Percentiles rank a stretch among this genome's conserved stretches.
Conservation (phyloP, 2,113 vertebrate species). For the Ariopsis seemanni region DNA sequence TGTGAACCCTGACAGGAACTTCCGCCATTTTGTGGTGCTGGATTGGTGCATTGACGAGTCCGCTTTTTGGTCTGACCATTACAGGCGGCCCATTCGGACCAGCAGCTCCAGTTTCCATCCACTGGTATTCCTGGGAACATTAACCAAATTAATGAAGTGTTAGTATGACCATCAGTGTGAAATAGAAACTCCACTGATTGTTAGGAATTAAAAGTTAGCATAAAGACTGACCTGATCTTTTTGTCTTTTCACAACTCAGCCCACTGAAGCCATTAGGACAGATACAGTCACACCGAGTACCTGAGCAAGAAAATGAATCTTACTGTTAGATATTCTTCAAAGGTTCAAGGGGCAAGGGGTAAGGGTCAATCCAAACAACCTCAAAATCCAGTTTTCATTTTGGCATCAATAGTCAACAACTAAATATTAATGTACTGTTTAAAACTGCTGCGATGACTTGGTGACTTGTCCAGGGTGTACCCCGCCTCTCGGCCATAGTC, state of each 20-base stretch:
- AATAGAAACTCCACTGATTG: not conserved
- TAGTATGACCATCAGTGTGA: too few species aligned
- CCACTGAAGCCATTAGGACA: slow-evolving; percentile 82
- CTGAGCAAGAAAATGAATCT: slow-evolving; percentile 61
- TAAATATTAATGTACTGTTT: not conserved
- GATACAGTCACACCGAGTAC: slow-evolving; percentile 81
- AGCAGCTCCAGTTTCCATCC: slow-evolving; percentile 87
- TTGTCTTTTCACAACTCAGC: slow-evolving; percentile 75
- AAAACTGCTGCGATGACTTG: too few species aligned
- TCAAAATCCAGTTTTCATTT: not conserved
- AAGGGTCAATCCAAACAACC: not conserved
- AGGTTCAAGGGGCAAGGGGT: not conserved
- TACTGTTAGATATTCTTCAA: not conserved
- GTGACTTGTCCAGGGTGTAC: too few species aligned
- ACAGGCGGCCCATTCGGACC: slow-evolving; percentile 83
- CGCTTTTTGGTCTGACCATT: slow-evolving; percentile 69
- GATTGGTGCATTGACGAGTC: slow-evolving; percentile 83
- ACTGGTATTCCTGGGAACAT: slow-evolving; percentile 68
- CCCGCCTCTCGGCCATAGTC: too few species aligned
- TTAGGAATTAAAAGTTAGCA: not conserved
- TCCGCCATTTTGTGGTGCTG: slow-evolving; percentile 73
- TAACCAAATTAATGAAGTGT: not conserved
- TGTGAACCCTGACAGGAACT: slow-evolving; percentile 71
- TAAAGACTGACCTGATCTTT: slow-evolving; percentile 15
- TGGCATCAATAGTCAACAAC: not conserved